phyloP scores from a whole-genome alignment of 2,888 invertebrate species.

The Calliopum simillimum region DNA sequence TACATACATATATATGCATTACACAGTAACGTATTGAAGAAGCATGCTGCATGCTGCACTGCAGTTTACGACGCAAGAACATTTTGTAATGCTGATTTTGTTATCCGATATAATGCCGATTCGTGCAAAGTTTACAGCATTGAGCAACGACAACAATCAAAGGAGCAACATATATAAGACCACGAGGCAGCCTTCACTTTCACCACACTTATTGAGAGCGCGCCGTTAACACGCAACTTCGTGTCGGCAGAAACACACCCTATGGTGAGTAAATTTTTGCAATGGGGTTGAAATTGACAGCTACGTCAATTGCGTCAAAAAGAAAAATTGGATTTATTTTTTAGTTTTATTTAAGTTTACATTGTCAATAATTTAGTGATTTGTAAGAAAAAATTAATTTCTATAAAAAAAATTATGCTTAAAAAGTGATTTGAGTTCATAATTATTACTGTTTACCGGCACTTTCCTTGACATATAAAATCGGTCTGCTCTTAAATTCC shows the following conservation, averaged over 20 bases:
- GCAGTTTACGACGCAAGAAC: neutral
- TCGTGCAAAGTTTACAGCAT: neutral
- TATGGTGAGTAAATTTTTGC: neutral
- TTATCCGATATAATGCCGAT: conserved; percentile 9
- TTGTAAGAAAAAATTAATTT: too few relatives aligned
- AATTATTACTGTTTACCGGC: too few relatives aligned
- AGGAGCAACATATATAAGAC: conserved; percentile 4
- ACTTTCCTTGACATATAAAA: too few relatives aligned
- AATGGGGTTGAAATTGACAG: conserved; percentile 3
- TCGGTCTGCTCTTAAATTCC: too few relatives aligned
- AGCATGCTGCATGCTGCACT: conserved; percentile 13
- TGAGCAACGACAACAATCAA: neutral
- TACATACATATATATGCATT: too few relatives aligned
- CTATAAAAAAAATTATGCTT: too few relatives aligned
- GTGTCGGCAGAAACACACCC: conserved; percentile 12
- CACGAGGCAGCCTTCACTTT: neutral
- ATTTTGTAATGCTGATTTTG: conserved; percentile 3
- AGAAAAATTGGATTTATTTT: too few relatives aligned
- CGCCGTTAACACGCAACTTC: neutral
- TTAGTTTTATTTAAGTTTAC: too few relatives aligned
- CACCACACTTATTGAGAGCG: conserved; percentile 2
- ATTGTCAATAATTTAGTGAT: too few relatives aligned
- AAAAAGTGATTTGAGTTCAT: too few relatives aligned
- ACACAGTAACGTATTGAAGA: too few relatives aligned
- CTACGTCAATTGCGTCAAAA: neutral